These are phyloP conservation scores for Diarsia dahlii DNA, from an alignment of 2,888 invertebrate genomes.

Conservation along the genomic window DNA sequence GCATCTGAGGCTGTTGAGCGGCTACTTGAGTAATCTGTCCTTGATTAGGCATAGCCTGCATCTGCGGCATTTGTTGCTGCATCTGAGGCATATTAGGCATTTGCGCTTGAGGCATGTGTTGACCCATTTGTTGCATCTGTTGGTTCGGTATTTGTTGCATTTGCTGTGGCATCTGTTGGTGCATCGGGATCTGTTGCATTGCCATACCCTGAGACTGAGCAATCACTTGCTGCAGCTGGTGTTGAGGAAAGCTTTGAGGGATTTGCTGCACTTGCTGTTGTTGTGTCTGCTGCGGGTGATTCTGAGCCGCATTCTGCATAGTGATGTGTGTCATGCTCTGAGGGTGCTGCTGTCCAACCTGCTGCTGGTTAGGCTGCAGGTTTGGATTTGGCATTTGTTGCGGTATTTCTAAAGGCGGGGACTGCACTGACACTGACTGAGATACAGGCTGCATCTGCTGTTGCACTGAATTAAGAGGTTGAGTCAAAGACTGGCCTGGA, in stretches of 20 bases:
- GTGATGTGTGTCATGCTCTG: slow-evolving; percentile 90
- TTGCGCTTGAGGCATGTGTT: slow-evolving; percentile 87
- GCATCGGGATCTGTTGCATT: slow-evolving; percentile 90
- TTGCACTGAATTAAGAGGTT: slow-evolving; percentile 86
- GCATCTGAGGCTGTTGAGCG: slow-evolving; percentile 88
- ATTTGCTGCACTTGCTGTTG: slow-evolving; percentile 89
- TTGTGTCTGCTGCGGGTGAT: slow-evolving; percentile 82
- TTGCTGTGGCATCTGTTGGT: slow-evolving; percentile 89
- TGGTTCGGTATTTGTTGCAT: slow-evolving; percentile 90
- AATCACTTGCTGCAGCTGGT: slow-evolving; percentile 89
- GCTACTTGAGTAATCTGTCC: slow-evolving; percentile 87
- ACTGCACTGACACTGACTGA: slow-evolving; percentile 88
- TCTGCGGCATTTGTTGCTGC: slow-evolving; percentile 89
- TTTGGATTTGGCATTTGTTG: slow-evolving; percentile 88
- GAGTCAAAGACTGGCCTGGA: slow-evolving; percentile 89
- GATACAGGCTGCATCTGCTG: slow-evolving; percentile 85
- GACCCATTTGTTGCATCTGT: slow-evolving; percentile 89
- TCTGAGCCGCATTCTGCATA: slow-evolving; percentile 85
- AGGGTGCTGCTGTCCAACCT: slow-evolving; percentile 87
- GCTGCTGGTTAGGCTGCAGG: slow-evolving; percentile 84
- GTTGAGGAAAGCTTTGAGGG: slow-evolving; percentile 90
- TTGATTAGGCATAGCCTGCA: slow-evolving; percentile 88
- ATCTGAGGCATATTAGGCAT: slow-evolving; percentile 88
- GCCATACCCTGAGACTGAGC: slow-evolving; percentile 88
- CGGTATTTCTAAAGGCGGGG: slow-evolving; percentile 89